Base-by-base conservation (phyloP, 1,140 invertebrate genomes). In the Zaprionus kolodkinae region DNA sequence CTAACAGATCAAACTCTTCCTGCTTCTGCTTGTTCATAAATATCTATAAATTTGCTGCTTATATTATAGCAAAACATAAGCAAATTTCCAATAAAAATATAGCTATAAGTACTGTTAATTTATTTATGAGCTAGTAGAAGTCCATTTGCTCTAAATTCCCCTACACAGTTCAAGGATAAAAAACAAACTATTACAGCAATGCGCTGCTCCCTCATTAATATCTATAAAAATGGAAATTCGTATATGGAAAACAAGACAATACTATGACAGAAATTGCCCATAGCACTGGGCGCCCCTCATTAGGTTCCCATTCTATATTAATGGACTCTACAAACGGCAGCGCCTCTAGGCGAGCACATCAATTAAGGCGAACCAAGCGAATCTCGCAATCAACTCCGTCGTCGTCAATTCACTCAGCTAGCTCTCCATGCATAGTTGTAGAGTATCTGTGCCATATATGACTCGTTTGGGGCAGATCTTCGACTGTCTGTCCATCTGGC, bases 281-380 rank as follows among this genome's bases (percentile, higher is more conserved):
- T 57, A 74, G 3, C 40, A 12, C 45, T 15, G 45, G 38, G 40
- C 60, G 72, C 67, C 72, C 67, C 72, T 75, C 72, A 75, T 75
- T 75, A 75, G 72, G 60, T 54, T 50, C 72, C 72, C 52, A 40
- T 59, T 36, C 30, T 43, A 65, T 76, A 81, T 74, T 71, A 79
- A 70, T 65, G 45, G 67, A 59, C 12, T 67, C 50, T 43, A 1
- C 21, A 30, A 0, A 30, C n/a, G n/a, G 71, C 73, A 61, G 70
- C 59, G 69, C 74, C 72, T 66, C 68, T 76, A 69, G 72, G 69
- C 65, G 54, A 73, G 45, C 69, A 84, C 69, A 84, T 77, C 81
- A 84, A 84, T 84, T 84, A 85, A 85, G 56, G 72, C 61, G 63
- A 85, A 11, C 61, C 64, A 64, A 81, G 68, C 81, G 69, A 66